phyloP scores from a whole-genome alignment of 2,888 invertebrate genomes.

The Meganola albula region DNA sequence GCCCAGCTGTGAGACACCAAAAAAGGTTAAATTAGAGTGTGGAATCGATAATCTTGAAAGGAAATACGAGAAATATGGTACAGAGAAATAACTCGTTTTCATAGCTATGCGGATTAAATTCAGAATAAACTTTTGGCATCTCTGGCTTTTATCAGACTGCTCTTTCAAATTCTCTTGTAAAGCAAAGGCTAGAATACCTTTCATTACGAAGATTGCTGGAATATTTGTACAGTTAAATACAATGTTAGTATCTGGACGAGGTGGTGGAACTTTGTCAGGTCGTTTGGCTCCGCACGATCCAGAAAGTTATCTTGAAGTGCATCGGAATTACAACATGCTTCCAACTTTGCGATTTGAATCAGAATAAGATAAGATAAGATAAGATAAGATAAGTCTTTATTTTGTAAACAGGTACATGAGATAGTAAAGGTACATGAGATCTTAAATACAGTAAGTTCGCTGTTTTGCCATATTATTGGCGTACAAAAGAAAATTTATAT shows the following conservation, averaged over 20 bases:
- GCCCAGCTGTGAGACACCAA: too few relatives aligned
- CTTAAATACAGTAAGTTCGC: too few relatives aligned
- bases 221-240: slow-evolving; percentile 39
- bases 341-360: slow-evolving; percentile 60
- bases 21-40: too few relatives aligned
- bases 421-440: too few relatives aligned
- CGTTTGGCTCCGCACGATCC: slow-evolving; percentile 59
- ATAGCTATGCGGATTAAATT: too few relatives aligned
- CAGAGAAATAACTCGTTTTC: too few relatives aligned
- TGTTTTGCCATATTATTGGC: too few relatives aligned
- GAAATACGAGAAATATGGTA: too few relatives aligned
- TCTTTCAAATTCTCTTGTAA: slow-evolving; percentile 27
- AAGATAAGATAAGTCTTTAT: too few relatives aligned
- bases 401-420: too few relatives aligned
- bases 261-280: slow-evolving; percentile 60
- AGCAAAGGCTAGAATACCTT: slow-evolving; percentile 35
- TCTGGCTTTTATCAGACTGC: slow-evolving; percentile 23
- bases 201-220: slow-evolving; percentile 36
- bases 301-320: slow-evolving; percentile 67
- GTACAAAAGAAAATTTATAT: too few relatives aligned
- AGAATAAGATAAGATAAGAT: slow-evolving; percentile 42
- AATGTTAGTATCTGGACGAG: slow-evolving; percentile 39
- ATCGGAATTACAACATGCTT: slow-evolving; percentile 66
- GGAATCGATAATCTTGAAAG: too few relatives aligned
- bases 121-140: slow-evolving; percentile 23